Percentiles rank a stretch among this genome's conserved stretches.
Evolutionary conservation across 92 coral and sea anemone genomes (phyloP).

Genomic region (Zoanthus gigantus): DNA sequence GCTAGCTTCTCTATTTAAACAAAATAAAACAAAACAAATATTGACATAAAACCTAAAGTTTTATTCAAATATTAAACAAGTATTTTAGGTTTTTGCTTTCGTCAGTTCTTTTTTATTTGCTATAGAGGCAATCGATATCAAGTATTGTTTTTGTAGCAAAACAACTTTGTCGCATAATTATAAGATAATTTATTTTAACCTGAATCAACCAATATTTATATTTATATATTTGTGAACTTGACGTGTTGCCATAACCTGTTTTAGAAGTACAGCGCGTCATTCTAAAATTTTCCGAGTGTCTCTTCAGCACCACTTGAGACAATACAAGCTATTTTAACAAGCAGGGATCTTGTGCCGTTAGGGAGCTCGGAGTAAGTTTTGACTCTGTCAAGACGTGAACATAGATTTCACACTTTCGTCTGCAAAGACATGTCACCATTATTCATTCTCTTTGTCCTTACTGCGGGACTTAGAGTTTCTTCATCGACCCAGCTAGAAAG

Average conservation of each 20-base stretch:
- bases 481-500: neutral
- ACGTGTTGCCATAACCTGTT: neutral
- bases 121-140: too few relatives aligned
- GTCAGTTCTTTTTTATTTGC: too few relatives aligned
- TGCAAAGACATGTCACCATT: neutral
- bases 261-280: neutral
- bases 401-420: neutral
- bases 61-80: too few relatives aligned
- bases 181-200: neutral
- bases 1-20: too few relatives aligned
- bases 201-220: neutral
- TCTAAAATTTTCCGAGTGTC: neutral
- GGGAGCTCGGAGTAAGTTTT: neutral
- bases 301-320: neutral
- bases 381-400: too few relatives aligned
- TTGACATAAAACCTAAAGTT: too few relatives aligned
- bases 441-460: neutral
- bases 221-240: neutral
- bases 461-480: neutral
- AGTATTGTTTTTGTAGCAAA: too few relatives aligned
- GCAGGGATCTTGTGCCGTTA: neutral
- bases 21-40: too few relatives aligned
- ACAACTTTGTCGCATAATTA: neutral
- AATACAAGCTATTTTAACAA: neutral
- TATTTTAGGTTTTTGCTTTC: too few relatives aligned